Percentiles rank a stretch among this genome's conserved stretches.
Evolutionary conservation across 2,113 vertebrate species (phyloP).

Genomic region (Myrmecophaga tridactyla): DNA sequence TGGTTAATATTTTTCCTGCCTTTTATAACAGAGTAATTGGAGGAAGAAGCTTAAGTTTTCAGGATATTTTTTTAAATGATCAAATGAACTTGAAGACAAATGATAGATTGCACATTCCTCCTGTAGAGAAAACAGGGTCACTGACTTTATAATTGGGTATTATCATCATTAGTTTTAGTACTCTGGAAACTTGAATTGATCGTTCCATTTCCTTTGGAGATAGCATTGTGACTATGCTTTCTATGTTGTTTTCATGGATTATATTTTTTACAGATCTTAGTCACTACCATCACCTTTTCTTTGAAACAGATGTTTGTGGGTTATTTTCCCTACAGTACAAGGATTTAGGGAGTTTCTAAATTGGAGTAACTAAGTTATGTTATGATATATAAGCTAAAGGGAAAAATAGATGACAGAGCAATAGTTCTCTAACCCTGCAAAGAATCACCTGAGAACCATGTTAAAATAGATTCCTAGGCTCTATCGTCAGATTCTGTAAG

Average conservation of each 20-base stretch:
- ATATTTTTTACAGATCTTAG: background rate
- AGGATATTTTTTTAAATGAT: conserved; percentile 57
- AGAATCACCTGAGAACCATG: background rate
- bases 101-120: conserved; percentile 22
- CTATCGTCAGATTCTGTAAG: background rate
- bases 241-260: background rate
- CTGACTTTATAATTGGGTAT: background rate
- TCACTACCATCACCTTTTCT: background rate
- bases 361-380: background rate
- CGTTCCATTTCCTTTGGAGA: conserved; percentile 22
- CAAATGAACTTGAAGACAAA: conserved; percentile 52
- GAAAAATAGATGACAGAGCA: background rate
- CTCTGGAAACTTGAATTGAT: background rate
- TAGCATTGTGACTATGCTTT: background rate
- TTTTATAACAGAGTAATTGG: conserved; percentile 70
- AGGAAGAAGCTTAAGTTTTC: conserved; percentile 51
- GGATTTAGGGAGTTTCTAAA: conserved; percentile 19
- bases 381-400: background rate
- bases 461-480: conserved; percentile 23
- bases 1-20: conserved; percentile 87
- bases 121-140: background rate
- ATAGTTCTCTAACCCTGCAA: background rate
- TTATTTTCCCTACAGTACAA: background rate
- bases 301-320: background rate
- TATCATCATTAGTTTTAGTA: background rate